Conservation (phyloP, 92 coral and sea anemone genomes). For the Ricordea florida region DNA sequence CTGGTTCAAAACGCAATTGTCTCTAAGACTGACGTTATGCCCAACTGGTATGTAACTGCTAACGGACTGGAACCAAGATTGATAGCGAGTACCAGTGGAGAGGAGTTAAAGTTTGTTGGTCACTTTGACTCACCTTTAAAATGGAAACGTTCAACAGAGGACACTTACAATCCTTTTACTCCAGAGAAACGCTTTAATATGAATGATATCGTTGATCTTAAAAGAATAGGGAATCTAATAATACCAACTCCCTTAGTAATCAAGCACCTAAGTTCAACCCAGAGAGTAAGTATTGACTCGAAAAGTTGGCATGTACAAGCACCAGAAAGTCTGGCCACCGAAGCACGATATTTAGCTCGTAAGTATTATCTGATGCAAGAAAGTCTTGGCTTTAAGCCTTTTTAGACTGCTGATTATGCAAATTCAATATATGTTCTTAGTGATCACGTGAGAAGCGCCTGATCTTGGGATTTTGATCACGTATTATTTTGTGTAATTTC, state of each 20-base stretch:
- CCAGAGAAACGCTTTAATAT: slow-evolving; percentile 66
- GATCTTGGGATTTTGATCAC: too few relatives aligned
- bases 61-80: slow-evolving; percentile 75
- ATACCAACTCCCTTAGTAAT: slow-evolving; percentile 65
- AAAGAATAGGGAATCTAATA: slow-evolving; percentile 63
- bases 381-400: slow-evolving; percentile 50
- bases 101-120: slow-evolving; percentile 76
- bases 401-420: slow-evolving; percentile 34
- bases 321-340: slow-evolving; percentile 25
- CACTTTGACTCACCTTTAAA: slow-evolving; percentile 57
- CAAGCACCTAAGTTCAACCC: slow-evolving; percentile 2
- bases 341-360: slow-evolving; percentile 72
- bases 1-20: slow-evolving; percentile 36
- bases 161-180: slow-evolving; percentile 72
- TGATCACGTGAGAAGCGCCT: slow-evolving; percentile 42
- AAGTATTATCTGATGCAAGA: slow-evolving; percentile 1
- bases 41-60: slow-evolving; percentile 84
- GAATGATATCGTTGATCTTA: slow-evolving; percentile 38
- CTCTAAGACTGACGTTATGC: slow-evolving; percentile 93
- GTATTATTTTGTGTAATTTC: too few relatives aligned
- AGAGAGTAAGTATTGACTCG: slow-evolving; percentile 17
- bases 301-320: slow-evolving; percentile 67
- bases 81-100: slow-evolving; percentile 73
- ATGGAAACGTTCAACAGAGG: slow-evolving; percentile 76
- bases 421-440: slow-evolving; percentile 39